phyloP scores from a whole-genome alignment of 2,797 vertebrate species.

The Amphiprion clarkii region DNA sequence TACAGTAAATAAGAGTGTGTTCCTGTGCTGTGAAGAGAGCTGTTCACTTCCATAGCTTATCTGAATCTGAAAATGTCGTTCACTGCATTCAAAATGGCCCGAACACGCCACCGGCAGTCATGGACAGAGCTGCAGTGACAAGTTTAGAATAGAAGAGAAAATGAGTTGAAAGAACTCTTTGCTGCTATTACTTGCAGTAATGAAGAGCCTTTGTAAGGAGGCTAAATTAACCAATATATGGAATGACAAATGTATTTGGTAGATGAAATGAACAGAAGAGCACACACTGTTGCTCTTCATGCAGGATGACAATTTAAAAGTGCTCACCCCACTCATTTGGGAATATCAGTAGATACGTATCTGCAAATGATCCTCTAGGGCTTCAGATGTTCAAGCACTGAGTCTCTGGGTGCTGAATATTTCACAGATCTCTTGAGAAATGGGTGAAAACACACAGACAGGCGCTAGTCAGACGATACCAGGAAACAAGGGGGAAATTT shows the following conservation, averaged over 20 bases:
- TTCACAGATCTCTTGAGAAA: constrained; percentile 32
- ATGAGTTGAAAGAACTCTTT: neutral
- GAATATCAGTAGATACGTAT: neutral
- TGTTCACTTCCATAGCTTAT: constrained; percentile 1
- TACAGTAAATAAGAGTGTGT: constrained; percentile 26
- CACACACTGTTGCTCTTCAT: constrained; percentile 7
- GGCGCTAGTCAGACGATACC: constrained; percentile 16
- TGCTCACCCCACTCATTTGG: neutral
- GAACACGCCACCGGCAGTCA: constrained; percentile 9
- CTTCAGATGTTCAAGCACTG: constrained; percentile 9
- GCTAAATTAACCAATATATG: neutral
- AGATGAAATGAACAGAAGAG: constrained; percentile 7
- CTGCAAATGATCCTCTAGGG: neutral
- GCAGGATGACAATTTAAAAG: neutral
- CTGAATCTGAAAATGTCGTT: neutral
- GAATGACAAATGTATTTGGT: constrained; percentile 1
- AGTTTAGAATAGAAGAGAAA: constrained; percentile 17
- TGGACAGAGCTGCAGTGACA: neutral
- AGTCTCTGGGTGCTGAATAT: constrained; percentile 27
- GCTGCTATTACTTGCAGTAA: constrained; percentile 1
- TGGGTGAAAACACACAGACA: constrained; percentile 25
- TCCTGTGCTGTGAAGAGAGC: neutral
- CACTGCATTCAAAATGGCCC: neutral
- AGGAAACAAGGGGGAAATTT: constrained; percentile 29
- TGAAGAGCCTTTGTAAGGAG: neutral